Evolutionary conservation across 2,888 invertebrate species (phyloP).

Genomic region (Gastrophysa polygoni): DNA sequence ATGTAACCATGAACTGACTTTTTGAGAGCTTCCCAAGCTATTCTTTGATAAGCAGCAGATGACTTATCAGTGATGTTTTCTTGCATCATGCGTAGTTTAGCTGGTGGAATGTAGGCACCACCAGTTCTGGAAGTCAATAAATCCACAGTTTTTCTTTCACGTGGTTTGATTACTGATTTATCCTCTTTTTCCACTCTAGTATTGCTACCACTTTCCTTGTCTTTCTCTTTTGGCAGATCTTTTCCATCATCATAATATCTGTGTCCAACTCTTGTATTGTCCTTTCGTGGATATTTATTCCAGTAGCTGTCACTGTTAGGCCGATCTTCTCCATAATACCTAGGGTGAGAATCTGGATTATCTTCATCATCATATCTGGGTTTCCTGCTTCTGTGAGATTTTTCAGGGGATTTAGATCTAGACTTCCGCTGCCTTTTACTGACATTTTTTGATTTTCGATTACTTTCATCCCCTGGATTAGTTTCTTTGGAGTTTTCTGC

Average conservation of each 20-base stretch:
- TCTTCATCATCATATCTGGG: constrained; percentile 16
- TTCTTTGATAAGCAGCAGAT: constrained; percentile 92
- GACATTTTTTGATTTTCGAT: neutral
- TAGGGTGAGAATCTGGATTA: constrained; percentile 25
- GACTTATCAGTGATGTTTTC: constrained; percentile 94
- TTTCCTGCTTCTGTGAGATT: constrained; percentile 10
- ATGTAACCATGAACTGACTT: constrained; percentile 98
- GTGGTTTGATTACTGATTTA: constrained; percentile 50
- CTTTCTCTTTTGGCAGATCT: neutral
- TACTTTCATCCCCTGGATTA: neutral
- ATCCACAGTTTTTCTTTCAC: constrained; percentile 64
- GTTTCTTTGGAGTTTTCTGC: neutral
- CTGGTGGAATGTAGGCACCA: constrained; percentile 98
- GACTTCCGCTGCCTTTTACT: neutral
- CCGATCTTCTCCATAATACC: constrained; percentile 54
- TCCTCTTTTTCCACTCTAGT: constrained; percentile 36
- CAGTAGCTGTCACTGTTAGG: constrained; percentile 54
- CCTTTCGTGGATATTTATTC: constrained; percentile 55
- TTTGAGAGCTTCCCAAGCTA: constrained; percentile 98
- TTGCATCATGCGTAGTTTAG: constrained; percentile 93
- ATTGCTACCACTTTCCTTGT: constrained; percentile 10
- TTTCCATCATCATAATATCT: constrained; percentile 37
- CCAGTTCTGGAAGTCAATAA: constrained; percentile 84
- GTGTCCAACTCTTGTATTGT: constrained; percentile 49
- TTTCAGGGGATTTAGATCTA: constrained; percentile 25